Evolutionary conservation across 2,888 invertebrate genomes (phyloP).

Genomic region (Anagyrus pseudococci): DNA sequence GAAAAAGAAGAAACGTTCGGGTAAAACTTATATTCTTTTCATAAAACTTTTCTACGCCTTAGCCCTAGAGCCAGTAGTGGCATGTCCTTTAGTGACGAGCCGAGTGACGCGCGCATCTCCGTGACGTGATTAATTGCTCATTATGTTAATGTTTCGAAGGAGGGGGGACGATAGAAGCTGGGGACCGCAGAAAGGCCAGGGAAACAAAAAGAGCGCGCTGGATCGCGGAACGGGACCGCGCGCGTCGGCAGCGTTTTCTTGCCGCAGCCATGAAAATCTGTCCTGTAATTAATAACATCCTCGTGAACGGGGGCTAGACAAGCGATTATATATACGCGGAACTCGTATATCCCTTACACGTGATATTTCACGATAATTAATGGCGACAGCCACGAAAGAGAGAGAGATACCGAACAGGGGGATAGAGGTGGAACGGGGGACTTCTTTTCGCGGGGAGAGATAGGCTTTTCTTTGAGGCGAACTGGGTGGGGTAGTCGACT

Average conservation of each 20-base stretch:
- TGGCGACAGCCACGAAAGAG: too few species aligned
- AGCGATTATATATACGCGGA: background rate
- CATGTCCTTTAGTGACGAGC: background rate
- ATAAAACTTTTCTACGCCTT: too few species aligned
- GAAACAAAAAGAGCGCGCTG: background rate
- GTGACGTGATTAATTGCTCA: slow-evolving; percentile 26
- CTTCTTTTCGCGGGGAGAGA: too few species aligned
- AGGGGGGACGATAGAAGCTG: background rate
- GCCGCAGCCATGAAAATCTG: slow-evolving; percentile 1
- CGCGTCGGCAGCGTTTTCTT: slow-evolving; percentile 13
- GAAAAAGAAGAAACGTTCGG: too few species aligned
- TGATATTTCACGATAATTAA: slow-evolving; percentile 18
- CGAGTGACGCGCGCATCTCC: background rate
- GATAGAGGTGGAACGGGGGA: too few species aligned
- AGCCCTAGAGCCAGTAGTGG: too few species aligned
- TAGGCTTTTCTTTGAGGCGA: too few species aligned
- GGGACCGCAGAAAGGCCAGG: background rate
- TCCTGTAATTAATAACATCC: slow-evolving; percentile 32
- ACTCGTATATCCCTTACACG: too few species aligned
- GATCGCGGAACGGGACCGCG: background rate
- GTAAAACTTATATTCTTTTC: too few species aligned
- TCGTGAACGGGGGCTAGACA: background rate
- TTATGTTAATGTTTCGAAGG: slow-evolving; percentile 24
- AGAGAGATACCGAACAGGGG: too few species aligned
- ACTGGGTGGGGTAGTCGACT: too few species aligned